Evolutionary conservation across 2,113 vertebrate species (phyloP), one percentile per base, ranked within the genome.

Genomic region (Grammomys dolichurus): DNA sequence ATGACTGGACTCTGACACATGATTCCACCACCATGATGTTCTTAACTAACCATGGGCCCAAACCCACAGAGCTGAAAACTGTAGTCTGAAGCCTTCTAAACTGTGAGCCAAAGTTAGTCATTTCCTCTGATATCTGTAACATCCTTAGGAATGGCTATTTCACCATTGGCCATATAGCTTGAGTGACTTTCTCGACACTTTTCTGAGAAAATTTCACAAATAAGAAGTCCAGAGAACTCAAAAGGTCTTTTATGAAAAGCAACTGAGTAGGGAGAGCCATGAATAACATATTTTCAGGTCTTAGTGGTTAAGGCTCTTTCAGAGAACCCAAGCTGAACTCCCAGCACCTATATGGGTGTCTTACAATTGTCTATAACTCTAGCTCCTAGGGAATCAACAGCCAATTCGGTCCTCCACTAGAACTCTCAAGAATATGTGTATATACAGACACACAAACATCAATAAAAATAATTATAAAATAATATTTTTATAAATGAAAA

Each of bases 111-210:
- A 46, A 5, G 22, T 7, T 60, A 60, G 36, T 84, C 60, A 19
- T 48, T 86, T 31, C 65, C 40, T 86, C 9, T 14, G 28, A 20
- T 19, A 65, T 43, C 46, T 33, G 63, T 67, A 65, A 67, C 40
- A 67, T 65, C 7, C 26, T 48, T 67, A 33, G 40, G 65, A 86
- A 86, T 33, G 26, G 1, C 17, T 36, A 22, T 4, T 10, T 67
- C 10, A 67, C 28, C 28, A 69, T 5, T 20, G 36, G 1, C 80
- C 69, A 78, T 40, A n/a, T 17, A 70, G 12, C 69, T 69, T 81
- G 40, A 89, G 31, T 63, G 69, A 84, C 22, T 87, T 91, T 8
- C 7, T 94, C 67, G 92, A 77, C 26, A 43, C 82, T 93, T 75
- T 26, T 69, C 92, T 93, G 56, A 94, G 63, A 36, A 87, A 40